Evolutionary conservation across 1,140 invertebrate genomes (phyloP).

Genomic region (Aphaenogaster rudis): DNA sequence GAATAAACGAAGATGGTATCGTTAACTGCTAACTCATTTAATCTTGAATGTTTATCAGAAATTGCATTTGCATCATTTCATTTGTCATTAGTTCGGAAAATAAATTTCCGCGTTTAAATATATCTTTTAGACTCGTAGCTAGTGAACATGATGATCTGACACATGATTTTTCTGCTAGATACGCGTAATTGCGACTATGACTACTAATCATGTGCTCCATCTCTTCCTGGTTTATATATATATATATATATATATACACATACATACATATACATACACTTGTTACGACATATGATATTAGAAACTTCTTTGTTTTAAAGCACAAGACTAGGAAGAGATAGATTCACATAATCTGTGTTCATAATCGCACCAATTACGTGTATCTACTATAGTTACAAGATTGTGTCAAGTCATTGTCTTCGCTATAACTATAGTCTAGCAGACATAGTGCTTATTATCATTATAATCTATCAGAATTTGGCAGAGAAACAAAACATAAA

Average conservation of each 20-base stretch:
- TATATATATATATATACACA: no score
- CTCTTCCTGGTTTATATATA: not conserved
- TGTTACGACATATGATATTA: not conserved
- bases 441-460: not conserved
- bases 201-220: not conserved
- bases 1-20: not conserved
- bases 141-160: not conserved
- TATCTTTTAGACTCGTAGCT: not conserved
- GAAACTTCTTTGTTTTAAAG: not conserved
- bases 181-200: not conserved
- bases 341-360: not conserved
- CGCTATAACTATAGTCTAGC: not conserved
- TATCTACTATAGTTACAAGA: not conserved
- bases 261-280: not conserved
- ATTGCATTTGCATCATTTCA: not conserved
- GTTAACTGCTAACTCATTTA: not conserved
- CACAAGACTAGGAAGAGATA: not conserved
- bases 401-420: not conserved
- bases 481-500: not conserved
- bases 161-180: not conserved
- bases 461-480: not conserved
- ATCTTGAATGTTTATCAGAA: not conserved
- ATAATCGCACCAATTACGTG: not conserved
- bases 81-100: not conserved
- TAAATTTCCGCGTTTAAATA: not conserved